Evolutionary conservation across 2,113 vertebrate species (phyloP), one percentile per base, ranked within the genome.

Genomic region (Paralichthys olivaceus): DNA sequence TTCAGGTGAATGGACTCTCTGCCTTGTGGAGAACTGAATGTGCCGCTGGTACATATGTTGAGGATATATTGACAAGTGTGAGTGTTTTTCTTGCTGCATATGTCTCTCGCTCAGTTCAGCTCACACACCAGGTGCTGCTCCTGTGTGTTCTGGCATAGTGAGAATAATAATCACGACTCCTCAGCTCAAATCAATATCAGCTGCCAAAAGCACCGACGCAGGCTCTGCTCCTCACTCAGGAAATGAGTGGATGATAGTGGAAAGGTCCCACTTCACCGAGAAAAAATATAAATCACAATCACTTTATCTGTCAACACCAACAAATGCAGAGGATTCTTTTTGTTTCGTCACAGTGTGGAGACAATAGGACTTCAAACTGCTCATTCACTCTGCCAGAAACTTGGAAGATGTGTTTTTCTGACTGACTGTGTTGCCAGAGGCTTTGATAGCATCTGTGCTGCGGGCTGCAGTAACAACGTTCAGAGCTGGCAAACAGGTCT

Each of bases 61-160:
- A 1, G 53, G 29, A 65, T 70, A 28, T 22, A 54, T 28, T 9
- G n/a, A 65, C 61, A 64, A 73, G 67, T 59, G 77, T 45, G 66
- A 69, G 57, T 4, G 11, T 69, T 60, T 75, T 49, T 53, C 23
- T 63, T 20, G 60, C 28, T 80, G 47, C 20, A 37, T 68, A 53
- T 53, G 53, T 49, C 20, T 58, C 45, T 80, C 60, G 56, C 29
- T 63, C 65, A 11, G 79, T 77, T 69, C 62, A 69, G 84, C 81
- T 84, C 65, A 43, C 78, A 83, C 82, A 80, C 86, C 93, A 91
- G 92, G 92, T 91, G 93, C 84, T 80, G 81, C 81, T 79, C 69
- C 69, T 63, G 82, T 73, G 72, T 69, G 60, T 76, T 77, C 75
- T 79, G 85, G 87, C 87, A 68, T 61, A 65, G 85, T 47, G 76